A percentile compares a stretch with the other conserved stretches of the same genome.
Conservation (phyloP, 1,140 invertebrate genomes). For the Penaeus japonicus region DNA sequence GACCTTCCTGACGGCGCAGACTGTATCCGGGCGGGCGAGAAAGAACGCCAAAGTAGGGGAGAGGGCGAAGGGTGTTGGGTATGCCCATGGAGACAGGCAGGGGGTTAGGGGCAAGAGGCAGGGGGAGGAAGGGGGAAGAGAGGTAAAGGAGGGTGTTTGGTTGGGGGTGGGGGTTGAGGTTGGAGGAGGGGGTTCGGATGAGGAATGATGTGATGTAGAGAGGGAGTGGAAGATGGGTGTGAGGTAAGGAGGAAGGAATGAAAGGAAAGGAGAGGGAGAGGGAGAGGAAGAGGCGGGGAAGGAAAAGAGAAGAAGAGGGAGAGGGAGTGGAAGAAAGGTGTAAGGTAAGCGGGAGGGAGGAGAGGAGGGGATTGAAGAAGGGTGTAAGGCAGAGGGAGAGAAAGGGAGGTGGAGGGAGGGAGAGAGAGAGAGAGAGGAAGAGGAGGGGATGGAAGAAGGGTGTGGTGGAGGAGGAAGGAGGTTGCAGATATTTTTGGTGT, state of each 20-base stretch:
- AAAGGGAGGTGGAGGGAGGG: background rate
- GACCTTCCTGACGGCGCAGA: no score
- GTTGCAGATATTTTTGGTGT: background rate
- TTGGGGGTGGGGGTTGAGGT: no score
- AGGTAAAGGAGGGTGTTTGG: no score
- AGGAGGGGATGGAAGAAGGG: background rate
- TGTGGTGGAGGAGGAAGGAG: background rate
- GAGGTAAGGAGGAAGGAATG: no score
- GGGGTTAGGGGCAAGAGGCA: background rate
- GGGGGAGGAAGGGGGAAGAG: no score
- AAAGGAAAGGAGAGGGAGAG: no score
- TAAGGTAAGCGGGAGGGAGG: background rate
- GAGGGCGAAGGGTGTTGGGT: background rate
- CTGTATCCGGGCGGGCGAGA: no score
- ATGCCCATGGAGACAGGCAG: background rate
- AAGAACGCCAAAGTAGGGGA: background rate
- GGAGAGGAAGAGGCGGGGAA: background rate
- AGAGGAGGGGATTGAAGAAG: background rate
- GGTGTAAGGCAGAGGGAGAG: background rate
- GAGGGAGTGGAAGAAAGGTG: background rate
- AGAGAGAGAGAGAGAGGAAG: background rate
- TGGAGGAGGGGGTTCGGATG: no score
- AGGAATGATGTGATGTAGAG: no score
- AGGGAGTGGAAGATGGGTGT: no score
- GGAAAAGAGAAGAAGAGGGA: background rate